Conservation (phyloP, 30 jellyfish, hydroid and myxozoan genomes). For the Pelagia noctiluca region DNA sequence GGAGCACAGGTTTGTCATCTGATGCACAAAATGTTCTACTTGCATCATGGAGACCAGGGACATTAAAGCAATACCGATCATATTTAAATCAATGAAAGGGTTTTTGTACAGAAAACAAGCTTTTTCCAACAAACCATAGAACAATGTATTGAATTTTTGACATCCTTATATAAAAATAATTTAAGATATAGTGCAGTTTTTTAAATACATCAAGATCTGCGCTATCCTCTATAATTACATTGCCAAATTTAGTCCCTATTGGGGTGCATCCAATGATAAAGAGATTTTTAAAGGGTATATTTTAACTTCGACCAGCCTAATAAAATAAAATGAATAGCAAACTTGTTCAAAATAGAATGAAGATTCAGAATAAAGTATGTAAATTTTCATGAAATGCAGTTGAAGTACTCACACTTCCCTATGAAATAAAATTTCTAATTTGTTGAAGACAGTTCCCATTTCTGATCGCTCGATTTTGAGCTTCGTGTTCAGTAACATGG, state of each 20-base stretch:
- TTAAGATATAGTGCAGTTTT: slow-evolving; percentile 6
- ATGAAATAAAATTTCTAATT: too few species aligned
- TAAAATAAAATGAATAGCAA: too few species aligned
- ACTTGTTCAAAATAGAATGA: too few species aligned
- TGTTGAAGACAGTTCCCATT: too few species aligned
- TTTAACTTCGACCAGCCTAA: not conserved
- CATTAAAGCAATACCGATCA: not conserved
- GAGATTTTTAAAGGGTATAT: not conserved
- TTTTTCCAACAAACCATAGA: not conserved
- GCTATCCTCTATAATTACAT: not conserved
- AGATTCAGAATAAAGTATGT: too few species aligned
- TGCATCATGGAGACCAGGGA: not conserved
- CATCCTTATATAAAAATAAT: not conserved
- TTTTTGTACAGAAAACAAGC: not conserved
- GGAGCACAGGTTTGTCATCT: not conserved
- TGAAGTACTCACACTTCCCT: too few species aligned
- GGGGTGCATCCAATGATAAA: not conserved
- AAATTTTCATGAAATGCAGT: too few species aligned
- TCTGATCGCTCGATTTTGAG: too few species aligned
- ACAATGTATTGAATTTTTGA: not conserved
- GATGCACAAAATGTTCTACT: not conserved
- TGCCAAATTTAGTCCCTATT: not conserved
- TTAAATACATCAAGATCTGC: slow-evolving; percentile 11
- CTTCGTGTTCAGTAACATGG: too few species aligned
- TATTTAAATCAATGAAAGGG: not conserved